A percentile compares a stretch with the other conserved stretches of the same genome.
Conservation (phyloP, 2,888 invertebrate species). For the Tenodera sinensis region DNA sequence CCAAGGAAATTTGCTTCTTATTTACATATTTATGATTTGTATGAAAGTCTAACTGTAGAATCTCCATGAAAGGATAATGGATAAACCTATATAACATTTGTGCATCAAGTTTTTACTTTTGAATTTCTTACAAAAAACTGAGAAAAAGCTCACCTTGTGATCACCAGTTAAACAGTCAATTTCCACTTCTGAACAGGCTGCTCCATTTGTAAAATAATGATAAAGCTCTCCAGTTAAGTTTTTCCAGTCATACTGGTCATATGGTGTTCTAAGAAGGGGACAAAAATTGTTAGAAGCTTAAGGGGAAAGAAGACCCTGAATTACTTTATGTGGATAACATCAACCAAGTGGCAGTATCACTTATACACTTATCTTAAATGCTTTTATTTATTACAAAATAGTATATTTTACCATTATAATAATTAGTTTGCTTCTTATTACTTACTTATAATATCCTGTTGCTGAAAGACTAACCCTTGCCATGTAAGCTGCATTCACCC, state of each 20-base stretch:
- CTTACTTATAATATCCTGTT: constrained; percentile 68
- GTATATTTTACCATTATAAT: not conserved
- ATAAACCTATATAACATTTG: not conserved
- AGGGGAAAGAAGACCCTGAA: too few relatives aligned
- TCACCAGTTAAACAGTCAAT: constrained; percentile 93
- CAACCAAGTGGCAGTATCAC: too few relatives aligned
- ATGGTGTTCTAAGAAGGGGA: constrained; percentile 55
- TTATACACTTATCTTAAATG: too few relatives aligned
- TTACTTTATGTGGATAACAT: too few relatives aligned
- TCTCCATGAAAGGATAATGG: too few relatives aligned
- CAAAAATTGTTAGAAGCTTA: not conserved
- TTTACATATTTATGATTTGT: too few relatives aligned
- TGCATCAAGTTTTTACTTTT: not conserved
- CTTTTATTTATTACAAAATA: not conserved
- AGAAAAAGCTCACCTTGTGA: constrained; percentile 58
- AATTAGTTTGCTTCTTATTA: not conserved
- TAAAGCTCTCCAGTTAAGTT: constrained; percentile 70
- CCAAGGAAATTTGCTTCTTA: too few relatives aligned
- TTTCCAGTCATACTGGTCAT: constrained; percentile 66
- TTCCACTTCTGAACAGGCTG: constrained; percentile 84
- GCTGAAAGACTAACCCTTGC: constrained; percentile 76
- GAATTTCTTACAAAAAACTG: not conserved
- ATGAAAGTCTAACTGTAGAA: too few relatives aligned
- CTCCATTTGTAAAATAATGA: constrained; percentile 84
- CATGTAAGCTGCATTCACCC: constrained; percentile 74